phyloP scores from a whole-genome alignment of 30 jellyfish, hydroid and myxozoan species.

The Turritopsis dohrnii region DNA sequence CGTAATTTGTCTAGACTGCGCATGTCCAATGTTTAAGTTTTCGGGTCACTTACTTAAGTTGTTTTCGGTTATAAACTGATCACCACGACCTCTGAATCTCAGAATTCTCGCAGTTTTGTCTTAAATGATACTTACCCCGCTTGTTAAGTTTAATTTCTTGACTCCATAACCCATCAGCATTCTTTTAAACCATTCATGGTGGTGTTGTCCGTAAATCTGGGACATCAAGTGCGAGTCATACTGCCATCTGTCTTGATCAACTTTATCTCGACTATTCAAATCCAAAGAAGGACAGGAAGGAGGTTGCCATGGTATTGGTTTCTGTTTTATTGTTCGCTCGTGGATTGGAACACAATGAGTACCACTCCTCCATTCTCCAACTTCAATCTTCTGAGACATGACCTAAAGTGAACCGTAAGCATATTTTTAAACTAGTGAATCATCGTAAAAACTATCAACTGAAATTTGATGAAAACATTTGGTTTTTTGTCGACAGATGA shows the following conservation, averaged over 20 bases:
- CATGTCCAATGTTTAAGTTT: too few relatives aligned
- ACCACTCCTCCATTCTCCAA: conserved; percentile 24
- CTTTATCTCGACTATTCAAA: neutral
- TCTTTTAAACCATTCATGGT: conserved; percentile 26
- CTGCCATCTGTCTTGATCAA: conserved; percentile 14
- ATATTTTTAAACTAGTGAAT: too few relatives aligned
- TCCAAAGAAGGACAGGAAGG: neutral
- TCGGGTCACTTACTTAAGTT: too few relatives aligned
- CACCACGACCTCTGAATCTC: too few relatives aligned
- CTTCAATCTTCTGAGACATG: conserved; percentile 12
- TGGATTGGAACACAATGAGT: conserved; percentile 25
- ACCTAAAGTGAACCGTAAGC: neutral
- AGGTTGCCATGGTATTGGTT: conserved; percentile 2
- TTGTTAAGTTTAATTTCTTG: conserved; percentile 21
- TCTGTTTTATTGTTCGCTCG: neutral
- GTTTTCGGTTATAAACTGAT: too few relatives aligned
- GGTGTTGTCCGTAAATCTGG: conserved; percentile 19
- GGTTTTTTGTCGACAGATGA: neutral
- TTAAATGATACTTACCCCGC: conserved; percentile 6
- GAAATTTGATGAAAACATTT: too few relatives aligned
- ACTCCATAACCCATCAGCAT: conserved; percentile 27
- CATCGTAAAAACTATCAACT: too few relatives aligned
- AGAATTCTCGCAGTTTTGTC: too few relatives aligned
- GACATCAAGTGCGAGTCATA: conserved; percentile 23
- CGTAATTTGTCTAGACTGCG: too few relatives aligned